phyloP scores from a whole-genome alignment of 2,888 invertebrate genomes.

The Cataglyphis livida region DNA sequence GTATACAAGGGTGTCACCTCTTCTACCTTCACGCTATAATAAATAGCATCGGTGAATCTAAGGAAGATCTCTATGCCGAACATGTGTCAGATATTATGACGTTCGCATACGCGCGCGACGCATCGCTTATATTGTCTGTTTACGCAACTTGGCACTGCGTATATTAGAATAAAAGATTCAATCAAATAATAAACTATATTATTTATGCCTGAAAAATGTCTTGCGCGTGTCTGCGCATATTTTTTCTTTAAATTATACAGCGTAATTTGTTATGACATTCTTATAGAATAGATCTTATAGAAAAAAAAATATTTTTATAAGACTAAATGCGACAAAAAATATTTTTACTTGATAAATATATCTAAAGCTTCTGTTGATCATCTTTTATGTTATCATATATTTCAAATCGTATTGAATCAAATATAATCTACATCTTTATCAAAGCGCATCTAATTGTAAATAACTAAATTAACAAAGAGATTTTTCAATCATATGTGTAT shows the following conservation, averaged over 20 bases:
- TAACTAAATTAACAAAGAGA: not conserved
- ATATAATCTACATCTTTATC: not conserved
- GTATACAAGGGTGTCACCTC: conserved; percentile 55
- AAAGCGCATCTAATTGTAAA: conserved; percentile 1
- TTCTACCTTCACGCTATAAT: conserved; percentile 45
- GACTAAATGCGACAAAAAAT: not conserved
- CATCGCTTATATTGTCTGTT: conserved; percentile 22
- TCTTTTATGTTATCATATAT: not conserved
- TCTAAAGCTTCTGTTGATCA: not conserved
- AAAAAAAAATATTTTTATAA: not conserved
- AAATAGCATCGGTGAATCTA: conserved; percentile 47
- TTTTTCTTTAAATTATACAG: conserved; percentile 39
- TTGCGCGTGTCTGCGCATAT: conserved; percentile 37
- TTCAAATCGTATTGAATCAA: not conserved
- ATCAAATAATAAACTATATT: conserved; percentile 23
- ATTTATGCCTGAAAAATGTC: conserved; percentile 28
- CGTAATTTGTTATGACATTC: conserved; percentile 9
- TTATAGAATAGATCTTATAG: not conserved
- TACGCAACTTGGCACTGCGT: conserved; percentile 26
- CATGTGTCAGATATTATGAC: conserved; percentile 28
- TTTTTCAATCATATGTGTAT: not conserved
- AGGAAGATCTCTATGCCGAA: conserved; percentile 45
- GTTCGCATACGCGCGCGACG: not conserved
- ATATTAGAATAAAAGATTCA: conserved; percentile 29
- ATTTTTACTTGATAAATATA: not conserved